These are phyloP conservation scores for Heliothis subflexa DNA, from an alignment of 1,140 invertebrate genomes.

Conservation along the genomic window DNA sequence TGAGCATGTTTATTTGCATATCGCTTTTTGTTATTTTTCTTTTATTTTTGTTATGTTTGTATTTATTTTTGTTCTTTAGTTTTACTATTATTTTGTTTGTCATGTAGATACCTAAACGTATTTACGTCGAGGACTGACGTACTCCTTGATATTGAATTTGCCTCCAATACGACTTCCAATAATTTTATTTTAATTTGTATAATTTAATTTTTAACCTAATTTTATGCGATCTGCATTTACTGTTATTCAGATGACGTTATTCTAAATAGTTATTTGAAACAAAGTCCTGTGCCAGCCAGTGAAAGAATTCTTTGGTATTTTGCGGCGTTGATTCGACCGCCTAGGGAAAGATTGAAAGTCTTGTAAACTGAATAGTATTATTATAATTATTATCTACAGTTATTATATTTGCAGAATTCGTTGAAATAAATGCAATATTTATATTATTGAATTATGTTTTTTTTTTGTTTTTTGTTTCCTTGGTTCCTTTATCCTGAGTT, in stretches of 20 bases:
- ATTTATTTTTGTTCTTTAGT: constrained; percentile 84
- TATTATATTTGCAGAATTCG: constrained; percentile 85
- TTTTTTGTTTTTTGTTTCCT: constrained; percentile 79
- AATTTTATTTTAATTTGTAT: constrained; percentile 81
- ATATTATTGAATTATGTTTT: constrained; percentile 85
- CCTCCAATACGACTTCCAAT: constrained; percentile 81
- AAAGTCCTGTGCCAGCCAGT: constrained; percentile 80
- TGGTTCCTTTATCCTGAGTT: constrained; percentile 82
- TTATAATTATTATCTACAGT: constrained; percentile 85
- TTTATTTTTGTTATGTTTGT: constrained; percentile 83
- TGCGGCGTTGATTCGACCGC: constrained; percentile 57
- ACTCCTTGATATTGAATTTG: constrained; percentile 71
- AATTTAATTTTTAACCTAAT: constrained; percentile 80
- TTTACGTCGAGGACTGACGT: constrained; percentile 59
- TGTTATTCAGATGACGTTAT: constrained; percentile 81
- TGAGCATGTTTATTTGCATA: constrained; percentile 79
- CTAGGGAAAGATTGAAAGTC: constrained; percentile 70
- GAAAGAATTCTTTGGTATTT: constrained; percentile 71
- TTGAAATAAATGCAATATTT: constrained; percentile 86
- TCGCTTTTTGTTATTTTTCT: constrained; percentile 77
- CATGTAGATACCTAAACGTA: constrained; percentile 69
- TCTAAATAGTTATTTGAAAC: constrained; percentile 72
- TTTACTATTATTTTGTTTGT: constrained; percentile 78
- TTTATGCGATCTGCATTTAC: constrained; percentile 84
- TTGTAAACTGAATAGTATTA: constrained; percentile 85